These are phyloP conservation scores for Cephalopachus bancanus DNA, from an alignment of 2,797 vertebrate species.

Conservation along the genomic window DNA sequence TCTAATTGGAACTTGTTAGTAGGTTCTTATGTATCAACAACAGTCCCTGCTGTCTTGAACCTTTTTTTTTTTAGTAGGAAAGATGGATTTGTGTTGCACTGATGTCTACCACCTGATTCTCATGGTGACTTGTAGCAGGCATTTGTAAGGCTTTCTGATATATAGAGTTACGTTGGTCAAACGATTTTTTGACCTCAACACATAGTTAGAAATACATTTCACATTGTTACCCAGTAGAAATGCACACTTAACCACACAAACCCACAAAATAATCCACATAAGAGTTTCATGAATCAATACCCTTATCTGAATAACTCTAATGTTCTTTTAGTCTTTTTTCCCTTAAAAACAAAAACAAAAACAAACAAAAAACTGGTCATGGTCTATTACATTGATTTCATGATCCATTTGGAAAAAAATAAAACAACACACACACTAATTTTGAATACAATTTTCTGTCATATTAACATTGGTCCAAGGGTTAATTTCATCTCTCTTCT, in stretches of 20 bases:
- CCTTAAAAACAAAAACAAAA: too few relatives aligned
- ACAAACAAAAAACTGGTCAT: background rate
- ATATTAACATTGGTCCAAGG: background rate
- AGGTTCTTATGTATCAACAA: background rate
- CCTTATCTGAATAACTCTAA: background rate
- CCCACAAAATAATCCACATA: background rate
- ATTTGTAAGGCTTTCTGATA: conserved; percentile 19
- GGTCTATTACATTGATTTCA: background rate
- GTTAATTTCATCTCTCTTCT: background rate
- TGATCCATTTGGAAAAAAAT: background rate
- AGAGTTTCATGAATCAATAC: background rate
- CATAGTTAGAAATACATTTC: conserved; percentile 21
- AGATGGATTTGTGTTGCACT: background rate
- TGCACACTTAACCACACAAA: background rate
- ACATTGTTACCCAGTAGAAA: background rate
- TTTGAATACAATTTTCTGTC: background rate
- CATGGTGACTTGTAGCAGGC: background rate
- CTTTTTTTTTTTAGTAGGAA: background rate
- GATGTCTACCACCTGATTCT: background rate
- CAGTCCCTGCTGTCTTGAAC: background rate
- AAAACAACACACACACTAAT: too few relatives aligned
- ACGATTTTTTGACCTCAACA: background rate
- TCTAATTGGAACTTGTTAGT: conserved; percentile 11
- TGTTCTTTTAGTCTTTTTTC: background rate
- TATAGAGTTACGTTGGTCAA: background rate